phyloP scores from a whole-genome alignment of 2,888 invertebrate genomes.

The Listrodromus nycthemerus region DNA sequence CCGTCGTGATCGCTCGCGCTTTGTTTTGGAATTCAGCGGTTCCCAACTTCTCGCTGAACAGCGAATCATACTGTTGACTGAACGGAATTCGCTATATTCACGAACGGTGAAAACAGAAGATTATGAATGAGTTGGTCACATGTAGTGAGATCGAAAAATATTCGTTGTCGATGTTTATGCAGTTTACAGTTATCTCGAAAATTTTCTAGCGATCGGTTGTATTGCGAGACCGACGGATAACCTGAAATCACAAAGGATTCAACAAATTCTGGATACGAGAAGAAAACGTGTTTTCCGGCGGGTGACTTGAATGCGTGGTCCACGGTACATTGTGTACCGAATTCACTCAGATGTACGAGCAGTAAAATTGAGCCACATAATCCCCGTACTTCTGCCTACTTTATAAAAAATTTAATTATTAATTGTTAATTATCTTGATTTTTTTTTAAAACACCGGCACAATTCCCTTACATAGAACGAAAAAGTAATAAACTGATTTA shows the following conservation, averaged over 20 bases:
- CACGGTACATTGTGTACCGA: not conserved
- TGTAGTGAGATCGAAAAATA: not conserved
- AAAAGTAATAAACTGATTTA: no score
- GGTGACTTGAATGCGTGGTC: conserved; percentile 25
- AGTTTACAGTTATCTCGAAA: not conserved
- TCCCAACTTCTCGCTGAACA: not conserved
- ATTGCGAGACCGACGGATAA: not conserved
- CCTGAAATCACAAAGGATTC: not conserved
- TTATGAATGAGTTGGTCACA: not conserved
- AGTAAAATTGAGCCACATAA: not conserved
- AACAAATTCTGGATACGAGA: not conserved
- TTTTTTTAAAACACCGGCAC: no score
- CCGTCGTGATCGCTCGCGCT: not conserved
- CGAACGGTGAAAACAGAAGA: not conserved
- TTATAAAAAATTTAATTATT: no score
- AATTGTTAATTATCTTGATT: no score
- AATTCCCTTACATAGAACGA: no score
- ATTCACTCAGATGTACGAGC: not conserved
- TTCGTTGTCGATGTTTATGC: not conserved
- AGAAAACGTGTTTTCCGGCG: not conserved
- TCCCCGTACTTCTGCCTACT: not conserved
- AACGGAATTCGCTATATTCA: not conserved
- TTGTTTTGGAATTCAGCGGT: not conserved
- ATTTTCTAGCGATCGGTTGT: not conserved
- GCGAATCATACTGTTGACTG: not conserved